Evolutionary conservation across 1,140 invertebrate species (phyloP).

Genomic region (Drosophila bocqueti): DNA sequence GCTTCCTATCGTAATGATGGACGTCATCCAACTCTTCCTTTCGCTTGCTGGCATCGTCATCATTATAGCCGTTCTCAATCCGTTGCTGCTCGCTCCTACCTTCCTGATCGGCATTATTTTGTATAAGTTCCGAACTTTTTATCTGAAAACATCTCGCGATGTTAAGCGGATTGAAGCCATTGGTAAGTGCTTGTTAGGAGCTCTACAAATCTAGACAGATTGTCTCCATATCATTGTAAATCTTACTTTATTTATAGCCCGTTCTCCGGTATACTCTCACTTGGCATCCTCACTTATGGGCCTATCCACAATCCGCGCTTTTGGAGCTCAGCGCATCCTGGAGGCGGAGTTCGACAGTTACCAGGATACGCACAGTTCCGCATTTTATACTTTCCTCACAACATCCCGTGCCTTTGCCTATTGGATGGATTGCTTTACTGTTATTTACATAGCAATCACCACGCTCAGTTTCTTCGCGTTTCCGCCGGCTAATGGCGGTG

Average conservation of each 20-base stretch:
- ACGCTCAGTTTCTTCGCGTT: constrained; percentile 90
- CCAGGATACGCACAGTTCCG: constrained; percentile 90
- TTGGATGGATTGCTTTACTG: constrained; percentile 91
- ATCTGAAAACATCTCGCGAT: constrained; percentile 92
- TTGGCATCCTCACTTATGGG: constrained; percentile 95
- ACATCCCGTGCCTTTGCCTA: constrained; percentile 90
- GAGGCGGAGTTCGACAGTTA: constrained; percentile 92
- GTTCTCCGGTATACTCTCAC: constrained; percentile 94
- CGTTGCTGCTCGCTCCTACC: constrained; percentile 90
- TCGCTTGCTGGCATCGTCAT: constrained; percentile 90
- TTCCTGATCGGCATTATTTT: constrained; percentile 89
- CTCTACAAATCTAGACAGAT: too few species aligned
- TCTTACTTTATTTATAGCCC: constrained; percentile 85
- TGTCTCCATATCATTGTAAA: too few species aligned
- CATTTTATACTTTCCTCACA: constrained; percentile 88
- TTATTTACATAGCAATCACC: constrained; percentile 89
- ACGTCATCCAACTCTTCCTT: constrained; percentile 90
- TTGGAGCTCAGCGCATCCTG: constrained; percentile 91
- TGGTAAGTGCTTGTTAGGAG: constrained; percentile 87
- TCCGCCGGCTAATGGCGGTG: constrained; percentile 87
- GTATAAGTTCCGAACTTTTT: constrained; percentile 90
- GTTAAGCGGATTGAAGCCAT: constrained; percentile 95
- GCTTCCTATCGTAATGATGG: constrained; percentile 90
- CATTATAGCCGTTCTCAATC: constrained; percentile 91
- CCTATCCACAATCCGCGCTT: constrained; percentile 95